Percentiles rank a stretch among this genome's conserved stretches.
Evolutionary conservation across 2,113 vertebrate genomes (phyloP).

Genomic region (Dendrocopos noguchii): DNA sequence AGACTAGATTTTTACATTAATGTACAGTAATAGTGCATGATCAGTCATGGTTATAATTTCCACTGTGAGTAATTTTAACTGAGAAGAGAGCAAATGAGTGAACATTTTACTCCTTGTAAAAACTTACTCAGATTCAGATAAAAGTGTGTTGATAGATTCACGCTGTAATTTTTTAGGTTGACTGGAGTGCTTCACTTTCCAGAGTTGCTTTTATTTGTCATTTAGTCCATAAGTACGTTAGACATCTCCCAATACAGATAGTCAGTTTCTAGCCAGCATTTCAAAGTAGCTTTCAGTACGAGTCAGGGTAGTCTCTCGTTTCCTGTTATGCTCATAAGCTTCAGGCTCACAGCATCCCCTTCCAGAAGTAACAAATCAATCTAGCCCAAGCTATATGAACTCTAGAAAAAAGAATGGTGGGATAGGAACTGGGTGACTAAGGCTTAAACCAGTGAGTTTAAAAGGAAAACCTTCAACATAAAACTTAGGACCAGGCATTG

Average conservation of each 20-base stretch:
- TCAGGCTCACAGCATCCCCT: not conserved
- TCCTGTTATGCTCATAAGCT: not conserved
- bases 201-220: not conserved
- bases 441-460: not conserved
- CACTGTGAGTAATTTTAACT: constrained; percentile 12
- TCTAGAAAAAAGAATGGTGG: not conserved
- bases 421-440: not conserved
- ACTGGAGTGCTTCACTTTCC: not conserved
- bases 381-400: not conserved
- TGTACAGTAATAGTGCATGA: constrained; percentile 6
- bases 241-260: not conserved
- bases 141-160: not conserved
- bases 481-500: not conserved
- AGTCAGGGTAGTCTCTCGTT: not conserved
- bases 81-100: constrained; percentile 27
- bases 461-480: not conserved
- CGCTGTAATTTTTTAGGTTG: not conserved
- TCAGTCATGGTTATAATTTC: constrained; percentile 48
- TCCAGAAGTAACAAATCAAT: not conserved
- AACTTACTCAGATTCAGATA: not conserved
- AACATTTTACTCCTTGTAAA: constrained; percentile 4
- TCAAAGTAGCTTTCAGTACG: not conserved
- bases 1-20: constrained; percentile 26
- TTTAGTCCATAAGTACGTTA: not conserved
- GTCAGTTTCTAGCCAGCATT: not conserved